Base-by-base conservation (phyloP, 2,797 vertebrate genomes). In the Darevskia nairensis region DNA sequence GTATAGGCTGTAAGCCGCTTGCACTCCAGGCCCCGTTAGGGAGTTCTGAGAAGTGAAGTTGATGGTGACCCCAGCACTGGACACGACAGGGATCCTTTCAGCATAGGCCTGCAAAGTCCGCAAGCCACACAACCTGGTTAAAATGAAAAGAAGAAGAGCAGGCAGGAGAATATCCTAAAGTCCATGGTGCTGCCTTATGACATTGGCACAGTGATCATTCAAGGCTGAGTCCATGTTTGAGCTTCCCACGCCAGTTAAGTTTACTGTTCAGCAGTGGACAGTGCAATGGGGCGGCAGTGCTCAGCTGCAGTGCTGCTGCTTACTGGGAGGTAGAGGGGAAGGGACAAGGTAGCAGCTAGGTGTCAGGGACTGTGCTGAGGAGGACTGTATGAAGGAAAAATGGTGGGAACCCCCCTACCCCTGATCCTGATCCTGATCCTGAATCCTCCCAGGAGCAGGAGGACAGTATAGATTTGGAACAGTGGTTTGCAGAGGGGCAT, bases 11-110 rank as follows among this genome's bases (percentile, higher is more conserved):
- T 98, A 99, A 86, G 94, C 96, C 1, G 97, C 96, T 94, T 98
- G 98, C 13, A 99, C 95, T 0, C 98, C 98, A 0, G 98, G 98
- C 23, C 98, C 98, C 0, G 98, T 99, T 90, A 98, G 96, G 1
- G 98, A 98, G 95, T 96, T 97, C 93, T 98, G 97, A 0, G 98
- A 98, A 0, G 97, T 98, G 97, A 99, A 98, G 93, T 95, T 95
- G 90, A 99, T 95, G 17, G 96, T 97, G 93, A 97, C 90, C 74
- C 94, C 94, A 0, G 94, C 94, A 0, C 89, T 93, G 39, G 98
- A 97, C 19, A 96, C 94, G 76, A 97, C 95, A 8, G 96, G 95
- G 91, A 99, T 97, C 85, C 98, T 96, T 93, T 99, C 97, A 0
- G 95, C 97, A 0, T 98, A 98, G 0, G 98, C 95, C 96, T 98